A percentile compares a stretch with the other conserved stretches of the same genome.
phyloP scores from a whole-genome alignment of 1,140 invertebrate genomes.

The Drosophila insularis region DNA sequence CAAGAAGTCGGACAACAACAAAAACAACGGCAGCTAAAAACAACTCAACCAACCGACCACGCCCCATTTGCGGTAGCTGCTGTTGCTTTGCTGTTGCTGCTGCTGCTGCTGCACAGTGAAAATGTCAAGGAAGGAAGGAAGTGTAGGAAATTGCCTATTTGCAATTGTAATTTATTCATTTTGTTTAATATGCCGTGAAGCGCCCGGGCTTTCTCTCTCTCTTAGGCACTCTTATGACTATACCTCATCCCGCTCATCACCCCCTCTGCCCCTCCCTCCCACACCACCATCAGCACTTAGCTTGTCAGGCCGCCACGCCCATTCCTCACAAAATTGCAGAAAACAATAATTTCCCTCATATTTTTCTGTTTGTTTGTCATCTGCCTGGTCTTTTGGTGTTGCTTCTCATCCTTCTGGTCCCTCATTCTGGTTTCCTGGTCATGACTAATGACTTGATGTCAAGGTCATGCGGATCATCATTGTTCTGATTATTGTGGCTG shows the following conservation, averaged over 20 bases:
- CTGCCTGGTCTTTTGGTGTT: constrained; percentile 47
- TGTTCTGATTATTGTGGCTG: constrained; percentile 38
- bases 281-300: constrained; percentile 9
- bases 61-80: constrained; percentile 63
- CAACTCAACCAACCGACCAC: constrained; percentile 45
- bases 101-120: constrained; percentile 37
- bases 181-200: constrained; percentile 78
- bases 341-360: constrained; percentile 66
- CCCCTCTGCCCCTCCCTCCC: background rate
- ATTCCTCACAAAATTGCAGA: constrained; percentile 41
- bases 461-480: constrained; percentile 58
- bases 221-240: constrained; percentile 15
- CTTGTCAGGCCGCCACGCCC: background rate
- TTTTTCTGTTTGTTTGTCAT: constrained; percentile 32
- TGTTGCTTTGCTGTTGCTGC: constrained; percentile 7
- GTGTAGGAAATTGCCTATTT: constrained; percentile 81
- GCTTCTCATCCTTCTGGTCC: constrained; percentile 13
- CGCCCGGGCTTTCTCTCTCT: constrained; percentile 43
- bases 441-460: constrained; percentile 70
- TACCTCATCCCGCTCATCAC: background rate
- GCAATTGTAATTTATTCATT: constrained; percentile 81
- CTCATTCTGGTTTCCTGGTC: background rate
- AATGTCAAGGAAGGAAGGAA: constrained; percentile 72
- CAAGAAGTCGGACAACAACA: constrained; percentile 49
- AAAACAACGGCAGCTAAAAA: constrained; percentile 12